Evolutionary conservation across 1,140 invertebrate species (phyloP).

Genomic region (Atta cephalotes): DNA sequence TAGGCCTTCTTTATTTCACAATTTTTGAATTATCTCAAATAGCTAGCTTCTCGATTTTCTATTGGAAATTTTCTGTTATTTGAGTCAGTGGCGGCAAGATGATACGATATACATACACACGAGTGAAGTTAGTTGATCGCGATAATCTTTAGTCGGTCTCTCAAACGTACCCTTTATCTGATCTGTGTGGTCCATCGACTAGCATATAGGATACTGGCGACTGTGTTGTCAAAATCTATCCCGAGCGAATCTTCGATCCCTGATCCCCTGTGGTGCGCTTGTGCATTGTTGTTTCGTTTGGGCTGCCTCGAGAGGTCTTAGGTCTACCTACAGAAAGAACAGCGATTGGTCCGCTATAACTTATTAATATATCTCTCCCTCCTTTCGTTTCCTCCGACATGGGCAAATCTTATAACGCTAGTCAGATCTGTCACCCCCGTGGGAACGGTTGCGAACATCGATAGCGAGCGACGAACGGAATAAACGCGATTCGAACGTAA

Average conservation of each 20-base stretch:
- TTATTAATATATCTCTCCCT: conserved; percentile 85
- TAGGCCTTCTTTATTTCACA: too few relatives aligned
- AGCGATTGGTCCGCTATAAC: conserved; percentile 83
- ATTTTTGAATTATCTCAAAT: too few relatives aligned
- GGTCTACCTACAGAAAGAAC: conserved; percentile 70
- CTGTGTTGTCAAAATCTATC: conserved; percentile 85
- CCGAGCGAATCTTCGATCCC: conserved; percentile 79
- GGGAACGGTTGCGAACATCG: not conserved
- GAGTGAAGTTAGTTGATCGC: not conserved
- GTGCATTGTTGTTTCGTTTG: conserved; percentile 81
- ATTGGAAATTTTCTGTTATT: not conserved
- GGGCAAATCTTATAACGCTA: conserved; percentile 71
- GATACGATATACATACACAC: not conserved
- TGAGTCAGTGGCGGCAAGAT: not conserved
- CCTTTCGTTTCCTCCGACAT: conserved; percentile 50
- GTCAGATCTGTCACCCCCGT: not conserved
- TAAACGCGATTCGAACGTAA: conserved; percentile 50
- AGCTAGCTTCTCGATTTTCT: not conserved
- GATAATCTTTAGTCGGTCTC: conserved; percentile 77
- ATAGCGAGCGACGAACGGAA: conserved; percentile 51
- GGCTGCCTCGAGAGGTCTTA: conserved; percentile 39
- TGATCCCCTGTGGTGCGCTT: conserved; percentile 80
- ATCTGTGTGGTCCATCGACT: conserved; percentile 69
- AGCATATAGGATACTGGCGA: conserved; percentile 75
- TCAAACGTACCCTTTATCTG: conserved; percentile 84